Base-by-base conservation (phyloP, 2,888 invertebrate species). In the Platycheirus albimanus region DNA sequence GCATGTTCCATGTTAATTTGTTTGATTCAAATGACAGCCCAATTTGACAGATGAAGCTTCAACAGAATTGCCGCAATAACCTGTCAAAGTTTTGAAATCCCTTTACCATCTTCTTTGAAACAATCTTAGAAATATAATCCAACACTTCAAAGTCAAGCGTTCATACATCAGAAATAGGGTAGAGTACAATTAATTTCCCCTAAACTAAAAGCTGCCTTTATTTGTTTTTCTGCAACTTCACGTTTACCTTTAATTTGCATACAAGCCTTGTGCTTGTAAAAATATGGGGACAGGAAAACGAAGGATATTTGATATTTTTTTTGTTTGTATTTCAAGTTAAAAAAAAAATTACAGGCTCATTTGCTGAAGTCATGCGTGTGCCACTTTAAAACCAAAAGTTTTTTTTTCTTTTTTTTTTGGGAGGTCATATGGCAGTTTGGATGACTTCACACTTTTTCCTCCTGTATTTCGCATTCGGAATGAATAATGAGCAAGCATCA, bases 321-420 rank as follows among this genome's bases (percentile, higher is more conserved):
- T 45, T 56, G n/a, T n/a, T 36, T 33, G 28, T 17, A 2, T 17
- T 52, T 28, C 8, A 8, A 45, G 30, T 61, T 43, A 36, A 63
- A 76, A 61, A 52, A 41, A 36, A 47, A 67, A 66, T 47, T 67
- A 58, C 67, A 77, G 77, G 67, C 67, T 77, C 76, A 47, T 81
- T 81, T 67, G 63, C 54, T 54, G 56, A 72, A 83, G 71, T 69
- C 83, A 78, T 83, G 83, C 83, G 83, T 83, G 83, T 78, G 83
- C 78, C 83, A 77, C 64, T 74, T 78, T 64, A 78, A 74, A 83
- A 45, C 61, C 76, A n/a, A 28, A 45, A 13, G 5, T 36, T 28
- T 20, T 7, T 67, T 45, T 69, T 30, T 47, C 54, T 15, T 5
- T 19, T 28, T 30, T 28, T 49, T 36, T 49, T 56, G 56, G 41